Percentiles rank a stretch among this genome's conserved stretches.
Evolutionary conservation across 1,140 invertebrate genomes (phyloP).

Genomic region (Aphelenchoides fujianensis): DNA sequence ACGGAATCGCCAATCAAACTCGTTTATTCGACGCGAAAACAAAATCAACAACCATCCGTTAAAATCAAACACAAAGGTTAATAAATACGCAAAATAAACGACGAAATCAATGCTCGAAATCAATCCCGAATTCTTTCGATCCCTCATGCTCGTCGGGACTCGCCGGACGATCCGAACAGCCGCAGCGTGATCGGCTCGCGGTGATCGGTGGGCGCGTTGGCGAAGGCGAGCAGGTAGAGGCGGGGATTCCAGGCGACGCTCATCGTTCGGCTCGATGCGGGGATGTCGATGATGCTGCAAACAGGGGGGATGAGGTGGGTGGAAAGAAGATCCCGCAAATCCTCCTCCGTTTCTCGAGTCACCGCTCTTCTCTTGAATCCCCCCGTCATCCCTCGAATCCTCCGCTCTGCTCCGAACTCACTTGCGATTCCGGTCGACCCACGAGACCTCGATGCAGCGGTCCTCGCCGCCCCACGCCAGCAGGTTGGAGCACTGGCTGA

Average conservation of each 20-base stretch:
- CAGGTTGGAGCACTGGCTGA: conserved; percentile 45
- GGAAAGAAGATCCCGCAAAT: not conserved
- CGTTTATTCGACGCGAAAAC: not conserved
- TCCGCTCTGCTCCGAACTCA: no score
- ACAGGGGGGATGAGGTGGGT: not conserved
- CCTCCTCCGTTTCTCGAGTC: no score
- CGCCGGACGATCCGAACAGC: conserved; percentile 3
- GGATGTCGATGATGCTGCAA: conserved; percentile 1
- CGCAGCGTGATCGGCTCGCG: not conserved
- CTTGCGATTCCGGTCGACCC: conserved; percentile 39
- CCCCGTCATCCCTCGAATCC: no score
- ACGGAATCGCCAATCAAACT: no score
- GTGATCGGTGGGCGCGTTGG: not conserved
- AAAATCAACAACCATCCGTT: no score
- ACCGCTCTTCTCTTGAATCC: no score
- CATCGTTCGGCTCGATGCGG: not conserved
- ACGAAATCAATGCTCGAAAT: not conserved
- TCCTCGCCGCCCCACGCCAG: conserved; percentile 41
- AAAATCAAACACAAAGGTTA: not conserved
- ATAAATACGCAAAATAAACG: conserved; percentile 1
- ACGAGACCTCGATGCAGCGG: conserved; percentile 43
- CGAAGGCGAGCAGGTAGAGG: not conserved
- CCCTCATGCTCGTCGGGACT: not conserved
- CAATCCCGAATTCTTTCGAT: not conserved
- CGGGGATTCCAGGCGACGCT: not conserved